Base-by-base conservation (phyloP, 1,140 invertebrate genomes). In the Uloborus diversus region DNA sequence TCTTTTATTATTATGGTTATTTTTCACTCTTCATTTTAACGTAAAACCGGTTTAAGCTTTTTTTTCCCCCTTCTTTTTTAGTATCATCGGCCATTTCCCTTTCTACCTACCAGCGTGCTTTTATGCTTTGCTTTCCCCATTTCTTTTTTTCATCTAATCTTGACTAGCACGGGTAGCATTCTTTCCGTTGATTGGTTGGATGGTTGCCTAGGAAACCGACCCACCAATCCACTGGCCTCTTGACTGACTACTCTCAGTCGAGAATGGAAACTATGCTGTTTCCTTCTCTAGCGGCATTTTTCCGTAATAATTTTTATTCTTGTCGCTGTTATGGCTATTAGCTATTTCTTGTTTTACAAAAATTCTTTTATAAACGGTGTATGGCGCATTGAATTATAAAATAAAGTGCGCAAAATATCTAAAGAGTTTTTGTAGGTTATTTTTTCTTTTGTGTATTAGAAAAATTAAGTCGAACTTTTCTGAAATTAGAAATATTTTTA, bases 201-300 rank as follows among this genome's bases (percentile, higher is more conserved):
- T 51, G 30, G 76, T 79, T 79, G 51, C 76, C 76, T 3, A 25
- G 64, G 76, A 49, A 68, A 69, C 75, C 64, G 65, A 79, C 76
- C 76, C 65, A 69, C 64, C 76, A 79, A 79, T 79, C 76, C 76
- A 79, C 35, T 79, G 61, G 35, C 76, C 76, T 79, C 62, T 69
- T 79, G 76, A 79, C 76, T 76, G 42, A 53, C 25, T 69, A 13
- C n/a, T 28, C 14, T 27, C 17, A 3, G 23, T n/a, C n/a, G n/a
- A n/a, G n/a, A n/a, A n/a, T n/a, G n/a, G n/a, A n/a, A n/a, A n/a
- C n/a, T n/a, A n/a, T n/a, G n/a, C n/a, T n/a, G n/a, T n/a, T n/a
- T n/a, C n/a, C n/a, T n/a, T n/a, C n/a, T n/a, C n/a, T n/a, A n/a
- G n/a, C n/a, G n/a, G n/a, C n/a, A n/a, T n/a, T n/a, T n/a, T n/a